Base-by-base conservation (phyloP, 2,888 invertebrate genomes). In the Microplitis deprimator region DNA sequence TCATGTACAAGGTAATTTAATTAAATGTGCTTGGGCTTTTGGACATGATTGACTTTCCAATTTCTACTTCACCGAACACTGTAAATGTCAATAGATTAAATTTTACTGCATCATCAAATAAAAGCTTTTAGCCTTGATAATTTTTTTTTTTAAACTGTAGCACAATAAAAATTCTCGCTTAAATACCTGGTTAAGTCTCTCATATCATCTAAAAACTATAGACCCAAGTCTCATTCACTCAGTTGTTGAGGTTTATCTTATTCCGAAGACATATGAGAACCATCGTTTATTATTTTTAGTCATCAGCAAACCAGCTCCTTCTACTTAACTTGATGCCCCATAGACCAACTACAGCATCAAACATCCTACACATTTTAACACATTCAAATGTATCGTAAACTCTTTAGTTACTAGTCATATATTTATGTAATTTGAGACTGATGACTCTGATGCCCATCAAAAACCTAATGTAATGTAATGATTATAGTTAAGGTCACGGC, bases 1-100 rank as follows among this genome's bases (percentile, higher is more conserved):
- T 17, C 62, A 16, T 62, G 16, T 20, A 62, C 20, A 62, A 62
- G 62, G 62, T 20, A 62, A 62, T 62, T 62, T 62, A 16, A 62
- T 62, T 62, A 20, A 16, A 62, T 17, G 62, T 17, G 62, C 16
- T 62, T 62, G 62, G 29, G 17, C 62, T 62, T 62, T 62, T 16
- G 62, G 62, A 62, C 20, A 62, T 20, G 20, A 20, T 62, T 62
- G 20, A 62, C 62, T 62, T 62, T 16, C 6, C 62, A 62, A 62
- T 62, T 62, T 62, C 16, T 16, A 62, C 62, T 20, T 16, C 6
- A 6, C 16, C 6, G 20, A 62, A 16, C 20, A 62, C 62, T 20
- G 62, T 62, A 16, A 62, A 62, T 62, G 20, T 62, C 62, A 17
- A 62, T 62, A 17, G 62, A 16, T 16, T 17, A 62, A 62, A 17